phyloP scores from a whole-genome alignment of 2,113 vertebrate genomes.

The Hiodon tergisus region DNA sequence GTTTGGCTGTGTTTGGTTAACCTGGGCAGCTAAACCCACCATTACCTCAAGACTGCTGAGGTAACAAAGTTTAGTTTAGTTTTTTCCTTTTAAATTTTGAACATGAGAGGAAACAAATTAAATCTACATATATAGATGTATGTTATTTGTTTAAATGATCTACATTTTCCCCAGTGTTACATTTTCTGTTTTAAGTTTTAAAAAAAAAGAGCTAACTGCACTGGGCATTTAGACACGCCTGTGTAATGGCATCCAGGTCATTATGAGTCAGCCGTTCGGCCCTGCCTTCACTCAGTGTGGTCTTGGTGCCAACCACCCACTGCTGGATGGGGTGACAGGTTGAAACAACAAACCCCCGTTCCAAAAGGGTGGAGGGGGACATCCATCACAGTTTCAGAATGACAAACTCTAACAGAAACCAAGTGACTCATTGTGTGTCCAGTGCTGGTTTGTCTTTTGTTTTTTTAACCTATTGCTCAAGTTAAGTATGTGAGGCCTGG shows the following conservation, averaged over 20 bases:
- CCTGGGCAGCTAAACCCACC: neutral
- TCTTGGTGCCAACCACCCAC: too few relatives aligned
- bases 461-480: neutral
- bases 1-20: neutral
- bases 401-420: neutral
- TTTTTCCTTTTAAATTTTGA: too few relatives aligned
- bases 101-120: neutral
- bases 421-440: neutral
- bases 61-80: too few relatives aligned
- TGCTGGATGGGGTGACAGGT: neutral
- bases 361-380: neutral
- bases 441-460: neutral
- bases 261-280: constrained; percentile 4
- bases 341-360: neutral
- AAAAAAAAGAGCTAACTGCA: neutral
- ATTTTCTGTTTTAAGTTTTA: neutral
- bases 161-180: neutral
- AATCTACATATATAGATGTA: neutral
- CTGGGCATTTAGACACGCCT: neutral
- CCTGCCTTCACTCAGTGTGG: neutral
- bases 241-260: neutral
- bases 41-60: neutral
- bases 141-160: too few relatives aligned
- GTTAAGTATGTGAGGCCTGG: neutral
- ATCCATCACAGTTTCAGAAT: too few relatives aligned